phyloP scores from a whole-genome alignment of 2,888 invertebrate genomes.

The Clanis bilineata region DNA sequence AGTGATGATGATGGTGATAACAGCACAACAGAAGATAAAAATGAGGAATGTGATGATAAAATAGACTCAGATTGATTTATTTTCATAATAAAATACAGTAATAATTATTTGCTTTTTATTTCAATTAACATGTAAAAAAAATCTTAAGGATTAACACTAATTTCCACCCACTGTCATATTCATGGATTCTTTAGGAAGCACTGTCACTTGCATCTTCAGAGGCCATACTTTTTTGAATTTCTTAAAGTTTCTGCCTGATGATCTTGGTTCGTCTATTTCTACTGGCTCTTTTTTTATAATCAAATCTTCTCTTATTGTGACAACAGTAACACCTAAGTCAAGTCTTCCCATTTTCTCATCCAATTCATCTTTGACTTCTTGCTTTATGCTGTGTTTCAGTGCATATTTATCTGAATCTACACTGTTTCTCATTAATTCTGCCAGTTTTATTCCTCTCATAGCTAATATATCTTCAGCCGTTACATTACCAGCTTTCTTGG shows the following conservation, averaged over 20 bases:
- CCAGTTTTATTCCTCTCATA: conserved; percentile 63
- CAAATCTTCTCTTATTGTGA: conserved; percentile 56
- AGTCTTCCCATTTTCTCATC: conserved; percentile 59
- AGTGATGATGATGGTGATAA: not conserved
- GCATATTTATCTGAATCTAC: conserved; percentile 30
- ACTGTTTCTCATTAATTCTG: conserved; percentile 56
- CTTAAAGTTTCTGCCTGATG: conserved; percentile 61
- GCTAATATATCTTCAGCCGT: conserved; percentile 48
- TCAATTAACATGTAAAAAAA: conserved; percentile 27
- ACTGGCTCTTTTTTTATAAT: conserved; percentile 65
- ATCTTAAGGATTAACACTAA: not conserved
- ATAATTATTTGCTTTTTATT: conserved; percentile 11
- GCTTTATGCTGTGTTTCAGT: conserved; percentile 41
- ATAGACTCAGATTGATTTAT: not conserved
- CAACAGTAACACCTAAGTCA: conserved; percentile 61
- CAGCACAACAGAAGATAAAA: not conserved
- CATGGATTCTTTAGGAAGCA: conserved; percentile 48
- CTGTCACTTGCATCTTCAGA: conserved; percentile 57
- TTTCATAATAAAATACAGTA: conserved; percentile 1
- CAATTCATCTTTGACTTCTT: conserved; percentile 54
- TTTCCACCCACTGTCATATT: conserved; percentile 17
- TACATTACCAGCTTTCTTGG: conserved; percentile 30
- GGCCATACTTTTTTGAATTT: conserved; percentile 77
- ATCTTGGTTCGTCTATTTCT: conserved; percentile 36
- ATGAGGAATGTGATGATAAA: not conserved